Conservation (phyloP, 1,140 invertebrate genomes). For the Brevipalpus yothersi region DNA sequence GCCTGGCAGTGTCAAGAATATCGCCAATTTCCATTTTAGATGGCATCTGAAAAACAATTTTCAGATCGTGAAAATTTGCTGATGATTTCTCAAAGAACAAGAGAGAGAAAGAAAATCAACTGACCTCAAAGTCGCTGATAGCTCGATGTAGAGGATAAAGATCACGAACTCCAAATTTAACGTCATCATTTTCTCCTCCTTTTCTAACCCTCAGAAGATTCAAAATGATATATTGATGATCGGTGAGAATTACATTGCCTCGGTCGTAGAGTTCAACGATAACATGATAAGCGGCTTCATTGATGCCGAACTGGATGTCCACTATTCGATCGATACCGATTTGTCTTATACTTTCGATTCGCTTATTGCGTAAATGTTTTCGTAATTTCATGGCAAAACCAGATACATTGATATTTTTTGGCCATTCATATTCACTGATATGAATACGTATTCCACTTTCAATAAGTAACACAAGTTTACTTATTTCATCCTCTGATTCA, state of each 20-base stretch:
- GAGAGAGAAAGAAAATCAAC: slow-evolving; percentile 9
- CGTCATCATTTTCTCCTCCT: slow-evolving; percentile 51
- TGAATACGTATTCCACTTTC: slow-evolving; percentile 88
- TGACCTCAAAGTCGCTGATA: slow-evolving; percentile 8
- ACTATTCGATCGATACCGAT: slow-evolving; percentile 67
- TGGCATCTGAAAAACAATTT: neutral
- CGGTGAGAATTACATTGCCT: slow-evolving; percentile 86
- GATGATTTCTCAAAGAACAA: neutral
- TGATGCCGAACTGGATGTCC: slow-evolving; percentile 76
- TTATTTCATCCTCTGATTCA: slow-evolving; percentile 19
- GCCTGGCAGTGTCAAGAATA: slow-evolving; percentile 36
- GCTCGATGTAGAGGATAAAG: slow-evolving; percentile 59
- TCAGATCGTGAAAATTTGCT: neutral
- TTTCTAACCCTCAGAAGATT: slow-evolving; percentile 78
- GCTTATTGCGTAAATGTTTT: slow-evolving; percentile 89
- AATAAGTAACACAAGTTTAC: slow-evolving; percentile 57
- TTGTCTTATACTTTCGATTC: slow-evolving; percentile 61
- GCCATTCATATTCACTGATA: slow-evolving; percentile 88
- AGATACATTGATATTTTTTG: slow-evolving; percentile 80
- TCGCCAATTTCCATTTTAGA: slow-evolving; percentile 19
- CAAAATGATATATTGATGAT: slow-evolving; percentile 67
- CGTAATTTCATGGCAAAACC: slow-evolving; percentile 95
- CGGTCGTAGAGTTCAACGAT: slow-evolving; percentile 89
- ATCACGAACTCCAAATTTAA: slow-evolving; percentile 70
- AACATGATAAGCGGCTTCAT: slow-evolving; percentile 81